Percentiles rank a stretch among this genome's conserved stretches.
phyloP scores from a whole-genome alignment of 2,113 vertebrate species.

The Calidris pugnax region DNA sequence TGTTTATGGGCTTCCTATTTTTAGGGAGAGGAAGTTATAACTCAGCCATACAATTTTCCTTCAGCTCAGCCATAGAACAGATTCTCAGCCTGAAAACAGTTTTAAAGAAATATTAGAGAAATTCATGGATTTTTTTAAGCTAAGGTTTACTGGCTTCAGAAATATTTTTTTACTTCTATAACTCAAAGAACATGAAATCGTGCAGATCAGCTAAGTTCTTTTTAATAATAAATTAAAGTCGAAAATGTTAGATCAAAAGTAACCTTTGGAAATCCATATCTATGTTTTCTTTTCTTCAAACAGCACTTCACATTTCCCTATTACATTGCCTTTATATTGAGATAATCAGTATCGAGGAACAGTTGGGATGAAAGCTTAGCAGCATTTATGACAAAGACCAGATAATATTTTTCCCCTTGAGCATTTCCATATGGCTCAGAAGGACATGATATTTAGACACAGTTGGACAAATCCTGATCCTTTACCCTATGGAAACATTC shows the following conservation, averaged over 20 bases:
- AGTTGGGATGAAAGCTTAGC: neutral
- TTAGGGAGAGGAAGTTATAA: neutral
- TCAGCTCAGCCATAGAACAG: neutral
- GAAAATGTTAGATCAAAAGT: neutral
- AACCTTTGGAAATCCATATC: neutral
- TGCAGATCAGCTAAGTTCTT: neutral
- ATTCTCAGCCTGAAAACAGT: neutral
- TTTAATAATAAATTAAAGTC: neutral
- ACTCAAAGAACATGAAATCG: neutral
- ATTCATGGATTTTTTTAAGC: neutral
- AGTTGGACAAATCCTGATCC: neutral
- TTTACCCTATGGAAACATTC: neutral
- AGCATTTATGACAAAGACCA: neutral
- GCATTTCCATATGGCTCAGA: neutral
- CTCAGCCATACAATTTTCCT: neutral
- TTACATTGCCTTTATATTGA: neutral
- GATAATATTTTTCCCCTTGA: neutral
- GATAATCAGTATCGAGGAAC: neutral
- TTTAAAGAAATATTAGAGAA: conserved; percentile 17
- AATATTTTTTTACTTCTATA: neutral
- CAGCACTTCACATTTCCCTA: neutral
- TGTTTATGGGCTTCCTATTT: neutral
- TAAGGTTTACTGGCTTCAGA: neutral
- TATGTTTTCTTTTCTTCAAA: neutral
- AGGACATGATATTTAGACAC: neutral